Conservation (phyloP, 2,797 vertebrate genomes). For the Hyperoplus lanceolatus region DNA sequence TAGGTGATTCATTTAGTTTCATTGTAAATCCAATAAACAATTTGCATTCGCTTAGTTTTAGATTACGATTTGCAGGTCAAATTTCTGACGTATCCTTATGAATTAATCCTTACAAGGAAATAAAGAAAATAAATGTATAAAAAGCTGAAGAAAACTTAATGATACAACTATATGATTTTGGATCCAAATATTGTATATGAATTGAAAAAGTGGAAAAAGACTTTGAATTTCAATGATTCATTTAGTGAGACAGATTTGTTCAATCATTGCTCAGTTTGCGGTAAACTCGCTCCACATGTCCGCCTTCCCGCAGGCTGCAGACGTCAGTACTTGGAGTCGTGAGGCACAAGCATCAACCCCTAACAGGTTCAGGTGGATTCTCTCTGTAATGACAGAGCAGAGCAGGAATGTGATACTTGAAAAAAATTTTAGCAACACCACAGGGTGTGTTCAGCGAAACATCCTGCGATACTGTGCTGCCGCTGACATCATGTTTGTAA, state of each 20-base stretch:
- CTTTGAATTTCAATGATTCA: background rate
- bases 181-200: no score
- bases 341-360: background rate
- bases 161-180: background rate
- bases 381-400: background rate
- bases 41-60: background rate
- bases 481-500: constrained; percentile 15
- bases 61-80: background rate
- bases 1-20: background rate
- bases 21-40: background rate
- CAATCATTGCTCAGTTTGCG: rapidly evolving
- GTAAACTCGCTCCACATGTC: background rate
- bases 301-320: no score
- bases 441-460: constrained; percentile 52
- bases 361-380: constrained; percentile 44
- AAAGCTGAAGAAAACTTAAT: background rate
- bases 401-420: constrained; percentile 53
- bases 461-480: background rate
- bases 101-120: background rate
- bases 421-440: background rate
- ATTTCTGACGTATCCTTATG: background rate
- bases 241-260: background rate
- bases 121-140: background rate
- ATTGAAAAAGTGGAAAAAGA: background rate
- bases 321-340: background rate